Percentiles rank a stretch among this genome's conserved stretches.
phyloP scores from a whole-genome alignment of 1,140 invertebrate species.

The Augochlora pura region DNA sequence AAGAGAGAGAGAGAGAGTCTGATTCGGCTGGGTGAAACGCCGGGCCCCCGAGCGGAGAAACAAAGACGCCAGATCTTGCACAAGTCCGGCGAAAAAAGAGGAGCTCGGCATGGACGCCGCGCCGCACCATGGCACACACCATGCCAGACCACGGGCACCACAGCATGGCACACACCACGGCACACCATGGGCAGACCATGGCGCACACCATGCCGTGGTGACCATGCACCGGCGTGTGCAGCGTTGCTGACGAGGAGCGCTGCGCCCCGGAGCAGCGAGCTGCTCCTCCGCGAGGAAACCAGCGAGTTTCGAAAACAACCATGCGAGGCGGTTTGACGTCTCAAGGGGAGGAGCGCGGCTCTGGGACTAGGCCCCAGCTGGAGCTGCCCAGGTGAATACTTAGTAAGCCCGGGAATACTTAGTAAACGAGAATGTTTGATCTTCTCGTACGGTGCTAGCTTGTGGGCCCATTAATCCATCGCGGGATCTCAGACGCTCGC shows the following conservation, averaged over 20 bases:
- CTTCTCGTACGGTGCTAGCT: too few relatives aligned
- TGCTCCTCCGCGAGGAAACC: conserved; percentile 21
- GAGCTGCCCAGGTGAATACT: too few relatives aligned
- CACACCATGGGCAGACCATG: too few relatives aligned
- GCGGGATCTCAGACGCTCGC: too few relatives aligned
- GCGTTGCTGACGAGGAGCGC: conserved; percentile 42
- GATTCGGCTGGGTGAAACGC: conserved; percentile 39
- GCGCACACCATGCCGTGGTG: background rate
- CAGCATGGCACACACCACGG: too few relatives aligned
- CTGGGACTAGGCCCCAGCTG: too few relatives aligned
- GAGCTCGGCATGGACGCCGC: conserved; percentile 37
- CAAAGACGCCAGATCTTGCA: conserved; percentile 33
- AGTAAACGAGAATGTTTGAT: too few relatives aligned
- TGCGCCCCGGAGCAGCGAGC: conserved; percentile 10
- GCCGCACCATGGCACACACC: too few relatives aligned
- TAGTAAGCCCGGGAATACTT: too few relatives aligned
- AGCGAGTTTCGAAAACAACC: conserved; percentile 32
- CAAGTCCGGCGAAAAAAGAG: conserved; percentile 49
- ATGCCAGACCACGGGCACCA: too few relatives aligned
- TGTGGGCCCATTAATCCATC: too few relatives aligned
- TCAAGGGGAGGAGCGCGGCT: background rate
- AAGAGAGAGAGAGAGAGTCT: background rate
- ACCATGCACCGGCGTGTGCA: conserved; percentile 38
- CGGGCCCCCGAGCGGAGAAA: conserved; percentile 22
- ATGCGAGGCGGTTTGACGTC: conserved; percentile 14